Base-by-base conservation (phyloP, 23 tunicate genomes). In the Aplidium turbinatum region DNA sequence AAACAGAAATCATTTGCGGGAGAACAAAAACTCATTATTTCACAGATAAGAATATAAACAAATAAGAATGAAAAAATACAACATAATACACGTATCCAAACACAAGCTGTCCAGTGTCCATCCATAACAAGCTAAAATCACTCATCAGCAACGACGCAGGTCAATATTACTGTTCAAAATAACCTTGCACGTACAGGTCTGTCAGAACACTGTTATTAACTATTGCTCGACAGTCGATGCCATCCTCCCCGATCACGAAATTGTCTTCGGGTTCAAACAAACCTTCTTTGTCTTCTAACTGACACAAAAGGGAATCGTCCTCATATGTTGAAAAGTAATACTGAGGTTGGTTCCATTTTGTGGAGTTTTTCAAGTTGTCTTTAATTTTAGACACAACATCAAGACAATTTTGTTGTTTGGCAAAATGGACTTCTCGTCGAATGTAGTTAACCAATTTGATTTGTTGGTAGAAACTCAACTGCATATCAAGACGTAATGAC, bases 301-400 rank as follows among this genome's bases (percentile, higher is more conserved):
- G 90, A 36, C 82, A 81, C 21, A 94, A 86, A 26, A 94, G 40
- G 16, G 82, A 38, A 73, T 94, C 99, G 63, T 94, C 72, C 73
- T 94, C 85, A 57, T 83, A 87, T 20, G 99, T 94, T 25, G 99
- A 82, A 65, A 94, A 94, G 70, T 94, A 94, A 78, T 81, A 94
- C 78, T 92, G 98, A 19, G 98, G 98, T 39, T 87, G 95, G 57
- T 94, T 94, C 99, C 99, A 94, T 32, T 78, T 78, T 4, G 91
- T 84, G 19, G 77, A 64, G 1, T 77, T 48, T 57, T 53, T 45
- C 9, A 87, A 42, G 40, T 57, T 45, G 22, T 57, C 78, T 53
- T 36, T 47, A 25, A 87, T 56, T 40, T 35, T 39, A n/a, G 63
- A 22, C 3, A 85, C 38, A 7, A 69, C 70, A 29, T 72, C 63